Percentiles rank a stretch among this genome's conserved stretches.
phyloP scores from a whole-genome alignment of 1,140 invertebrate genomes.

The Drosophila busckii region DNA sequence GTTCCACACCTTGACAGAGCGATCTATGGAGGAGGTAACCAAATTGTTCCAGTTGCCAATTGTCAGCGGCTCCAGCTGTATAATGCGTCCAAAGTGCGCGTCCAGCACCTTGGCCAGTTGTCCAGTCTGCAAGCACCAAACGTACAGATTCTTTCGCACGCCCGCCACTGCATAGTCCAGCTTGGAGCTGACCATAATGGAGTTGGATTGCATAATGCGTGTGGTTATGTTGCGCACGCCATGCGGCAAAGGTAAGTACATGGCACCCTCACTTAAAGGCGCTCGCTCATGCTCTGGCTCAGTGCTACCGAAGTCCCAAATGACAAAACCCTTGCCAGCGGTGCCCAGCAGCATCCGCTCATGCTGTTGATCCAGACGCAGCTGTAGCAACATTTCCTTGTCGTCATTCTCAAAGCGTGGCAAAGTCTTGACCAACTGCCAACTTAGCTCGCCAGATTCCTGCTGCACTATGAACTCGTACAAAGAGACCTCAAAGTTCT shows the following conservation, averaged over 20 bases:
- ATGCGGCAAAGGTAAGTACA: constrained; percentile 89
- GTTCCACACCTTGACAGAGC: constrained; percentile 99
- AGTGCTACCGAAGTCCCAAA: constrained; percentile 83
- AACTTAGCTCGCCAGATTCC: constrained; percentile 81
- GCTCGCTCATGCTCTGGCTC: constrained; percentile 30
- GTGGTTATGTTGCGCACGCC: constrained; percentile 96
- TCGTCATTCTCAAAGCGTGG: constrained; percentile 84
- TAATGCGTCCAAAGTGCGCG: constrained; percentile 97
- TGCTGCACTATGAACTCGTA: constrained; percentile 54
- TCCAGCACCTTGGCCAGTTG: constrained; percentile 95
- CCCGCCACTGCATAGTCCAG: constrained; percentile 96
- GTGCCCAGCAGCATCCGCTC: constrained; percentile 90
- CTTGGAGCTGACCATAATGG: constrained; percentile 92
- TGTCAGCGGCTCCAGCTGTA: constrained; percentile 91
- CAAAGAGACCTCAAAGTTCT: constrained; percentile 80
- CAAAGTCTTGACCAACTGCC: constrained; percentile 82
- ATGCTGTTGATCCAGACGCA: constrained; percentile 85
- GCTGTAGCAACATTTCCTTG: constrained; percentile 87
- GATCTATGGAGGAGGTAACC: constrained; percentile 97
- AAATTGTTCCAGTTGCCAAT: constrained; percentile 95
- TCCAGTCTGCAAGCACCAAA: constrained; percentile 90
- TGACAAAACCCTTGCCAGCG: constrained; percentile 89
- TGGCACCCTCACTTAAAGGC: constrained; percentile 79
- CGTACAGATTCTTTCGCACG: constrained; percentile 97
- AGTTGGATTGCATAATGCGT: constrained; percentile 92